phyloP scores from a whole-genome alignment of 2,113 vertebrate species.

The Chaetorhynchus papuensis region DNA sequence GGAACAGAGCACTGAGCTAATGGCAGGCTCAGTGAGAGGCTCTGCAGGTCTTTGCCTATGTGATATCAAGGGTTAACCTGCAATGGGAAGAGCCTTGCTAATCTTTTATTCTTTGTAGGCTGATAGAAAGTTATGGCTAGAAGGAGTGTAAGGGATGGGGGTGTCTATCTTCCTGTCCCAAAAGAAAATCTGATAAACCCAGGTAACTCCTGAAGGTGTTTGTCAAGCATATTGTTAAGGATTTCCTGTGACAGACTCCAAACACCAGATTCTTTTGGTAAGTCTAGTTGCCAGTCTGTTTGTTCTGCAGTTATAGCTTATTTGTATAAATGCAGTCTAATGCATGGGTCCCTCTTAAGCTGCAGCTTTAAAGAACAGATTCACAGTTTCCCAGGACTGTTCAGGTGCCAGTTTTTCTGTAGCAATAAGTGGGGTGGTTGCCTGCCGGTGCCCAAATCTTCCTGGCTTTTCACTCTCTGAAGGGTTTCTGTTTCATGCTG shows the following conservation, averaged over 20 bases:
- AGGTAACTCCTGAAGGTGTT: not conserved
- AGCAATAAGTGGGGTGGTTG: fast-evolving
- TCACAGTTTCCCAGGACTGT: not conserved
- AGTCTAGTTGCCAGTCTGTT: not conserved
- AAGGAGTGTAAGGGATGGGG: not conserved
- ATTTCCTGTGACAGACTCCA: not conserved
- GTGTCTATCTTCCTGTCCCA: fast-evolving
- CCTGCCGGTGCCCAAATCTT: not conserved
- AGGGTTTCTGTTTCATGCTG: not conserved
- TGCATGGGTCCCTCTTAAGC: fast-evolving
- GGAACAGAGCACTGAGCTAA: not conserved
- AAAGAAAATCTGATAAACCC: not conserved
- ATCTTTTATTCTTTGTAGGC: not conserved
- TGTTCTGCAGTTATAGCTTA: not conserved
- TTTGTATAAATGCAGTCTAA: not conserved
- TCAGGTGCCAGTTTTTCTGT: not conserved
- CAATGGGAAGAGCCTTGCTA: not conserved
- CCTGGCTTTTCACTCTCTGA: not conserved
- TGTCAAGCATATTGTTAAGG: not conserved
- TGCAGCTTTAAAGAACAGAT: not conserved
- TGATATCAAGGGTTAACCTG: not conserved
- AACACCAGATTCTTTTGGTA: not conserved
- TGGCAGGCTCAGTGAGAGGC: not conserved
- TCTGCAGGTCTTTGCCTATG: not conserved
- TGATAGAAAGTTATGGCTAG: not conserved